Base-by-base conservation (phyloP, 2,113 vertebrate genomes). In the Clinocottus analis region DNA sequence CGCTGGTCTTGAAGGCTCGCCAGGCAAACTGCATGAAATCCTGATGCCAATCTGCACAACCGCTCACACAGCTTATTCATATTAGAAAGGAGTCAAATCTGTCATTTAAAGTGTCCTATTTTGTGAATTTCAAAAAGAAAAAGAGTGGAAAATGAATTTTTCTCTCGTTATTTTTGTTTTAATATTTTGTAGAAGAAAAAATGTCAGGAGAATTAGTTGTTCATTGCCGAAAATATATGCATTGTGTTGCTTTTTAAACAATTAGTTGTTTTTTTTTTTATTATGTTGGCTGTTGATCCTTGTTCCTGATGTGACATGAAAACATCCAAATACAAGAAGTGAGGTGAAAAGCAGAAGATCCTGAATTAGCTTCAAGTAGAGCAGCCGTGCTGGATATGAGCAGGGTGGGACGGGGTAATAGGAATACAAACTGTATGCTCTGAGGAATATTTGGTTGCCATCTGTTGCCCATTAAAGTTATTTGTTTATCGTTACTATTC, bases 381-480 rank as follows among this genome's bases (percentile, higher is more conserved):
- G 37, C 51, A 85, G 87, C 88, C 56, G 78, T 80, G 43, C 70
- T 85, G 67, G 49, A 71, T 82, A 69, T 76, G 41, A 12, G 13
- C 2, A 1, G 41, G 33, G 23, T 41, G 29, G 9, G 27, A 21
- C 25, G 58, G 14, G 8, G 60, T 2, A 11, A 29, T 47, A 79
- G 80, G 58, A 25, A 81, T 76, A 73, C 39, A 65, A 83, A 82
- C 69, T 91, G 90, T 93, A 85, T 89, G 78, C 72, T 90, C 79
- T 81, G 68, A 86, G 64, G 75, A 89, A 43, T 66, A 61, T 89
- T 85, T 87, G 65, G 76, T 91, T 93, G 87, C 90, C 87, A 89
- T 92, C 65, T 90, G 80, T 93, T 92, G 80, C 85, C 85, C 82
- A 93, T 93, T 94, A 93, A 94, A 94, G 82, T 82, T 91, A 88